Evolutionary conservation across 2,888 invertebrate genomes (phyloP), one percentile per base, ranked within the genome.

Genomic region (Synanthedon formicaeformis): DNA sequence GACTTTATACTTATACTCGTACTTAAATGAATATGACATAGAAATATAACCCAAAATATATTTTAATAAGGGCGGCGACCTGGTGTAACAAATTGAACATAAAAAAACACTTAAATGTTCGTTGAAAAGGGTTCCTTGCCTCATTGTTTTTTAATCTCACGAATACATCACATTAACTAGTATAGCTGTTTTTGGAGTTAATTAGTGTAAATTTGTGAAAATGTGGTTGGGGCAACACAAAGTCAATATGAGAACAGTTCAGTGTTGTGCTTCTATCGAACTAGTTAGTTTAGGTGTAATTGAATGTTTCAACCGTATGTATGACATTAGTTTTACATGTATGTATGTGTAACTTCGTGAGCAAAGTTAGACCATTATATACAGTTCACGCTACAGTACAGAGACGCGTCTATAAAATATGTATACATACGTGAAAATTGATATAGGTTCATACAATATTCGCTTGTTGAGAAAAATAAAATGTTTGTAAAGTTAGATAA

Each of bases 11-110:
- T 8, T 34, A 23, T 5, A 23, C n/a, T n/a, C n/a, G n/a, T n/a
- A n/a, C 23, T 23, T 5, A 23, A 23, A 23, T 23, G 23, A 23
- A 23, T 23, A 1, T 5, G 5, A 23, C 23, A 23, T 5, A 23
- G 23, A 23, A 23, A 23, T 23, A 23, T 23, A 23, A 23, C 23
- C 23, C 51, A 52, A 49, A 51, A 51, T 51, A 49, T 58, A 58
- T 60, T 58, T 57, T 61, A 56, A 60, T 61, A 64, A 69, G 67
- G 65, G 69, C 45, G 14, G 69, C 66, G 63, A 66, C 63, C 61
- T 60, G 57, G 58, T 61, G 59, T 61, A 58, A 60, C 58, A 59
- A 60, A 45, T n/a, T 45, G 59, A 55, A 66, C 68, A 61, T 57
- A 64, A 63, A 63, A 65, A 62, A 58, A 57, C 64, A 67, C 66